Percentiles rank a stretch among this genome's conserved stretches.
phyloP scores from a whole-genome alignment of 2,113 vertebrate species.

The Ia io region DNA sequence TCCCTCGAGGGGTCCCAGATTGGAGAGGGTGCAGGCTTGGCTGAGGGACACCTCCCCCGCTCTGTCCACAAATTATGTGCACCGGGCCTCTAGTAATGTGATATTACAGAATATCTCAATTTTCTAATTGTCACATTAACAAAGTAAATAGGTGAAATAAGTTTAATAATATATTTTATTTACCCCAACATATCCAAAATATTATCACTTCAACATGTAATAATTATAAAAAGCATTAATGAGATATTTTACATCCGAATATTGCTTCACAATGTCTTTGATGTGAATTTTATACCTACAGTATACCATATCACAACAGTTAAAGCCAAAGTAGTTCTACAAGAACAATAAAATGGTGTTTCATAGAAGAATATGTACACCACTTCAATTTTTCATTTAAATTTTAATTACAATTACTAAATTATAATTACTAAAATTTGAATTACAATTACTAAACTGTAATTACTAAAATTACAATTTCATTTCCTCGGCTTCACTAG shows the following conservation, averaged over 20 bases:
- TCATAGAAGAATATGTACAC: neutral
- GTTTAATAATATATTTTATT: neutral
- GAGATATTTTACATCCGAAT: neutral
- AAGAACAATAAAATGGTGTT: neutral
- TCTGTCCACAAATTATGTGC: too few relatives aligned
- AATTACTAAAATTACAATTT: neutral
- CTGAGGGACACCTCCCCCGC: too few relatives aligned
- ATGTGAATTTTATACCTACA: neutral
- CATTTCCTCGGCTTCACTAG: neutral
- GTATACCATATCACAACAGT: neutral
- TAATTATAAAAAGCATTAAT: neutral
- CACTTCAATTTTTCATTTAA: neutral
- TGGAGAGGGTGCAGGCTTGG: too few relatives aligned
- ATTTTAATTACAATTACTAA: neutral
- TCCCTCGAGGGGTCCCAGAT: too few relatives aligned
- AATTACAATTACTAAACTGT: neutral
- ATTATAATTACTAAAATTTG: neutral
- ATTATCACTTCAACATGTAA: neutral
- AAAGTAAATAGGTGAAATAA: conserved; percentile 18
- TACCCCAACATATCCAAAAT: neutral
- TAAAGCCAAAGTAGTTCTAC: neutral
- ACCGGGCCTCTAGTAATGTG: too few relatives aligned
- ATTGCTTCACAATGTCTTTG: neutral
- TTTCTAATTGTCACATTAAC: conserved; percentile 1
- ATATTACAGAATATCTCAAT: neutral